These are phyloP conservation scores for Tethea ocularis DNA, from an alignment of 2,888 invertebrate species.

Conservation along the genomic window DNA sequence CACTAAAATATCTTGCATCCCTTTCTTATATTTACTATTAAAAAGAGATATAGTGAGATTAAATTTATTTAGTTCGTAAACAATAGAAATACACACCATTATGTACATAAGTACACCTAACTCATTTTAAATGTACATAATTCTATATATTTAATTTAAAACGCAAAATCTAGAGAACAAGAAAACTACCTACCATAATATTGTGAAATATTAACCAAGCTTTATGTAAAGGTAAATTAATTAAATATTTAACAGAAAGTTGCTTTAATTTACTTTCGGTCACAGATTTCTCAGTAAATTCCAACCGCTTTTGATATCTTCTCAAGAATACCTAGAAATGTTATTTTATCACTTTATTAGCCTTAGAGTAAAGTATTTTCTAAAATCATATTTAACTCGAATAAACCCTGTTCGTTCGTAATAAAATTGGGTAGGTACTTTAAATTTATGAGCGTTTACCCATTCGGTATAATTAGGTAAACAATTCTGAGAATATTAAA, in stretches of 20 bases:
- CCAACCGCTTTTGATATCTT: background rate
- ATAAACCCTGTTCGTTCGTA: background rate
- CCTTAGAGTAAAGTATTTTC: background rate
- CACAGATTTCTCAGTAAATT: background rate
- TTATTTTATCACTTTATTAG: background rate
- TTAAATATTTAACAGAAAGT: background rate
- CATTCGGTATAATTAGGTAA: no score
- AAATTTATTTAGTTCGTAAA: no score
- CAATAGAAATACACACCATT: no score
- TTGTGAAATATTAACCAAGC: background rate
- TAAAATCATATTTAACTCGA: background rate
- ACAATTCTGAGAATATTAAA: no score
- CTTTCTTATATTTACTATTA: no score
- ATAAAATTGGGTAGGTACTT: background rate
- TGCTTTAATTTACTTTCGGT: background rate
- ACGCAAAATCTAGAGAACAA: no score
- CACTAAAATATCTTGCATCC: no score
- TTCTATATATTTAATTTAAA: no score
- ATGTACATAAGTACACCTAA: no score
- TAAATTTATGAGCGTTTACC: background rate
- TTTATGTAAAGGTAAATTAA: background rate
- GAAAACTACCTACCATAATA: background rate
- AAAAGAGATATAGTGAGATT: no score
- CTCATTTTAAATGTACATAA: no score
- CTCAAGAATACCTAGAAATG: background rate